These are phyloP conservation scores for Rhodinocichla rosea DNA, from an alignment of 2,113 vertebrate genomes.

Conservation along the genomic window DNA sequence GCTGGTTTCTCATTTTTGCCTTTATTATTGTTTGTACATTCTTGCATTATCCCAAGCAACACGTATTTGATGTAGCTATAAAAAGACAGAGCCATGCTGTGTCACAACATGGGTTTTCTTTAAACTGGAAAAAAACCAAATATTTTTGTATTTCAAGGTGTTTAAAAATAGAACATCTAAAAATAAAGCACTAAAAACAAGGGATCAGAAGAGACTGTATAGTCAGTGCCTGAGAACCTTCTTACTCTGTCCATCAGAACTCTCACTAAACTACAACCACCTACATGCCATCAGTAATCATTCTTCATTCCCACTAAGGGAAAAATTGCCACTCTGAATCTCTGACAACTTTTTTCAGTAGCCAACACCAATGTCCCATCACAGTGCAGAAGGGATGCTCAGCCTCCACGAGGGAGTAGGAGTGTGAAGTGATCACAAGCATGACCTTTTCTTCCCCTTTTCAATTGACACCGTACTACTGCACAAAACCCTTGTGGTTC, in stretches of 20 bases:
- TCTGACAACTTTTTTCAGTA: background rate
- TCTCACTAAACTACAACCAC: background rate
- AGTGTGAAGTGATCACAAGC: background rate
- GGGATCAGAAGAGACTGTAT: background rate
- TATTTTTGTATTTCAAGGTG: slow-evolving; percentile 18
- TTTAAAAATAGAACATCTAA: slow-evolving; percentile 18
- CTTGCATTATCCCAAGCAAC: slow-evolving; percentile 34
- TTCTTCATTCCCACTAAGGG: background rate
- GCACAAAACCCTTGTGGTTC: background rate
- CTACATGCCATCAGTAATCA: background rate
- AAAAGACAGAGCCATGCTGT: slow-evolving; percentile 46
- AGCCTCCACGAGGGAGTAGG: background rate
- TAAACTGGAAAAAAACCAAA: slow-evolving; percentile 5
- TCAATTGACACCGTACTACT: background rate
- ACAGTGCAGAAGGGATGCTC: background rate
- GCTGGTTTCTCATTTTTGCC: background rate
- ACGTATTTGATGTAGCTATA: slow-evolving; percentile 21
- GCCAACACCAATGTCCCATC: background rate
- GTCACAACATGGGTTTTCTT: slow-evolving; percentile 42
- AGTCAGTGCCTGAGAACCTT: background rate
- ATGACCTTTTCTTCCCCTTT: background rate
- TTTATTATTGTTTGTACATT: background rate
- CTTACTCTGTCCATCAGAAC: background rate
- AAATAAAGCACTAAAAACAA: slow-evolving; percentile 27
- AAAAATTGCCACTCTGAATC: background rate